Evolutionary conservation across 2,113 vertebrate genomes (phyloP), one percentile per base, ranked within the genome.

Genomic region (Burhinus oedicnemus): DNA sequence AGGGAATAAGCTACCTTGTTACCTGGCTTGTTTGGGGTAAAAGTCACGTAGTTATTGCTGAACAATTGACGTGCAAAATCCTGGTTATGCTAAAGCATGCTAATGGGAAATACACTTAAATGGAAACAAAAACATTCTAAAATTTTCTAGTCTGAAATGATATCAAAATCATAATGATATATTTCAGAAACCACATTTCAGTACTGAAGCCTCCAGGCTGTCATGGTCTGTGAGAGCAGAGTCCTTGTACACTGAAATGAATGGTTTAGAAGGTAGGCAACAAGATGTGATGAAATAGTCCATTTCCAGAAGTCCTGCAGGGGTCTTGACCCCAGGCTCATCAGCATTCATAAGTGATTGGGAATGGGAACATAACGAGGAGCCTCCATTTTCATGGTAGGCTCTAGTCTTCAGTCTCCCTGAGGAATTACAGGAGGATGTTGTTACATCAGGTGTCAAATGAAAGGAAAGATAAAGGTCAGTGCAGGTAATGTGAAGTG

Each of bases 251-350:
- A 5, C 25, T 40, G 38, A 40, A 70, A 36, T 15, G 22, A 40
- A 42, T 52, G 15, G 34, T 89, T 68, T 13, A 52, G 72, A 34
- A 74, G 21, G 38, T 5, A 12, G 68, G 61, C 38, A 52, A 19
- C 12, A 26, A 66, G 12, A 22, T 2, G 2, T 32, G 47, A 51
- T 25, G 30, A 32, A 89, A 57, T 12, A 44, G 34, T 18, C 55
- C 3, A 5, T 65, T 86, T 79, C 51, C 34, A 80, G 87, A 58
- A 54, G 21, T 44, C 44, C 70, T 82, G 47, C 47, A 49, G 38
- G 36, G 25, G 15, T 81, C 61, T 60, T n/a, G 38, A 72, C 10
- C 15, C 15, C 2, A 1, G n/a, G 25, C 11, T 69, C 4, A 0
- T 25, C 29, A 65, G 36, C 17, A 3, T 47, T 64, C 38, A 7